Evolutionary conservation across 2,888 invertebrate genomes (phyloP), one percentile per base, ranked within the genome.

Genomic region (Parelbella ahira): DNA sequence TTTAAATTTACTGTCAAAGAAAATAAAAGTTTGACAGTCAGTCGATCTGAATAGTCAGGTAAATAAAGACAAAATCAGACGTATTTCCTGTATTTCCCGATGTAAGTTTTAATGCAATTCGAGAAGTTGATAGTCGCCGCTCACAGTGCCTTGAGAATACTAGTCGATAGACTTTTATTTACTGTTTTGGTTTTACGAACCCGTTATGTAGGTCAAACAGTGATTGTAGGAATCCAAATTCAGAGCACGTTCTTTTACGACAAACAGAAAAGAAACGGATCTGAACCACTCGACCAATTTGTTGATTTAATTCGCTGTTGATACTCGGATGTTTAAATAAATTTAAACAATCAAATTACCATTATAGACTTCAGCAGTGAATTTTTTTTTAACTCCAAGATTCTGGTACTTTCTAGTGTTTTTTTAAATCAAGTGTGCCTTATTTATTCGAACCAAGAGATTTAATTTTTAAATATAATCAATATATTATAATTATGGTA

Each of bases 201-300:
- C 34, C 19, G 41, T 42, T 42, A 42, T 34, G 32, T 42, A 24
- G 34, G 41, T 34, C 34, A 34, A 41, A 42, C 28, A 15, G 41
- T 42, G 34, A 42, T 42, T 34, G 41, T 28, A 19, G 41, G 27
- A 28, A 34, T 28, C 33, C 28, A 15, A 34, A 42, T 42, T 28
- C 28, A 10, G 20, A 28, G 9, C 42, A 42, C 42, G 42, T 42
- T 21, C 15, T 21, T 33, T 27, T 41, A 41, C 41, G 41, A 41
- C 41, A 41, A 41, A 41, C 33, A 27, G 11, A 41, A 41, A 34
- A 21, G 28, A 13, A 27, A 9, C 28, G 34, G 10, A 34, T 23
- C 34, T 28, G 34, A 23, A 34, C 8, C 33, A 21, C 28, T 42
- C 34, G 27, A 21, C 42, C 42, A 42, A 42, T 34, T 34, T 34